Conservation (phyloP, 2,113 vertebrate species). For the Eonycteris spelaea region DNA sequence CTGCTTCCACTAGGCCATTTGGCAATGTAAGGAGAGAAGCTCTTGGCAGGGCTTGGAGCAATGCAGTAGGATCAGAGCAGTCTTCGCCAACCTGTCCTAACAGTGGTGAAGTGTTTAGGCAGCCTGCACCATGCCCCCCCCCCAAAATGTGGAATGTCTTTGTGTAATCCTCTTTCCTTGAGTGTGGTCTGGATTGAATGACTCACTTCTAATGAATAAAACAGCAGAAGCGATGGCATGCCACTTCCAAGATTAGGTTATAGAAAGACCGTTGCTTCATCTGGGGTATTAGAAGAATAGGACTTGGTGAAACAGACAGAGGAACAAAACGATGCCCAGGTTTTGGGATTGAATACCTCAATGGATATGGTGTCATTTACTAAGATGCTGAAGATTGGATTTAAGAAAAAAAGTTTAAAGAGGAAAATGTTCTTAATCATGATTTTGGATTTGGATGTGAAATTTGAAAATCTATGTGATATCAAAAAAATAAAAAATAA, state of each 20-base stretch:
- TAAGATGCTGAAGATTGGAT: background rate
- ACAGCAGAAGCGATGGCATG: background rate
- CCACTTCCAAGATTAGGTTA: background rate
- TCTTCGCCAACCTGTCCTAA: background rate
- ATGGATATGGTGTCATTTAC: background rate
- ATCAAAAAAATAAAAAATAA: background rate
- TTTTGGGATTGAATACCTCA: background rate
- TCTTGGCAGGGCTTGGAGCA: slow-evolving; percentile 31
- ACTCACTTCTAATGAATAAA: background rate
- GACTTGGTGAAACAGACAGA: background rate
- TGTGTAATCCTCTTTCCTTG: background rate
- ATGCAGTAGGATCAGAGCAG: background rate
- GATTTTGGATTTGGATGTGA: background rate
- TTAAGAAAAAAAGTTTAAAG: background rate
- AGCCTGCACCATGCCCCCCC: background rate
- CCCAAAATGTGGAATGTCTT: background rate
- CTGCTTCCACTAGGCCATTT: slow-evolving; percentile 31
- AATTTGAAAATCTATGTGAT: background rate
- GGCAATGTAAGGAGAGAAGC: slow-evolving; percentile 27
- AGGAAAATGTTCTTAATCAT: background rate
- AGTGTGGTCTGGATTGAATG: background rate
- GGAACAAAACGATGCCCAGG: background rate
- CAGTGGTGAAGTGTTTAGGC: background rate
- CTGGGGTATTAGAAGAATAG: background rate
- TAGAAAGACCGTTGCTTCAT: background rate